phyloP scores from a whole-genome alignment of 2,113 vertebrate genomes.

The Turnix velox region DNA sequence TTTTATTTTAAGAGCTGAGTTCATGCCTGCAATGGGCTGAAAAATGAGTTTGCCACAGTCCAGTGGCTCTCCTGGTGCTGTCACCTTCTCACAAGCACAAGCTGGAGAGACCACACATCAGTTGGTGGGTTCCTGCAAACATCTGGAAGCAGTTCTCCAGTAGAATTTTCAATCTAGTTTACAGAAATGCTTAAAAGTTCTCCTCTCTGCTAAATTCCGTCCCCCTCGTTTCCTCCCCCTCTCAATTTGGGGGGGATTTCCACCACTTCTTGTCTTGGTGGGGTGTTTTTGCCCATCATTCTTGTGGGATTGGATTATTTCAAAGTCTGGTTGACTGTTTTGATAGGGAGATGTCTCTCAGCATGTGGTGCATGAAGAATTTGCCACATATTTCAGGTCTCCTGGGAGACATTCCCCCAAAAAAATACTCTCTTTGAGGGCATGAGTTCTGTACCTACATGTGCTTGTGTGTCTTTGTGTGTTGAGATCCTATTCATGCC shows the following conservation, averaged over 20 bases:
- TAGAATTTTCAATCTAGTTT: not conserved
- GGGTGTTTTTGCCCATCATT: not conserved
- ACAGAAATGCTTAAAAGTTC: not conserved
- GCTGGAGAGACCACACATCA: not conserved
- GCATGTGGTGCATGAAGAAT: not conserved
- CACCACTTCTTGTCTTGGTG: not conserved
- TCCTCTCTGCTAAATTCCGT: not conserved
- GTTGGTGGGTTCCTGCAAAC: not conserved
- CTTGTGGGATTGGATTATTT: not conserved
- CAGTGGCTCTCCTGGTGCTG: not conserved
- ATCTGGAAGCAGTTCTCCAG: not conserved
- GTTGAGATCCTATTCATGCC: not conserved
- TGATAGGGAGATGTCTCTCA: not conserved
- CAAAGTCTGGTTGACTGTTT: not conserved
- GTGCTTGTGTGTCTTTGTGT: not conserved
- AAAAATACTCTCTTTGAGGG: not conserved
- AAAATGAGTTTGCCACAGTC: constrained; percentile 33
- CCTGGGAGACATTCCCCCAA: not conserved
- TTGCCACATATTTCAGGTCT: not conserved
- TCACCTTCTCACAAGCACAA: not conserved
- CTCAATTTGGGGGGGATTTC: not conserved
- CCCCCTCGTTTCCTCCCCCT: no score
- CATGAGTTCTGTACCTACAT: not conserved
- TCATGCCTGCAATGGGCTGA: not conserved
- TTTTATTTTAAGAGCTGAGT: not conserved